phyloP scores from a whole-genome alignment of 2,888 invertebrate species.

The Rhagonycha lutea region DNA sequence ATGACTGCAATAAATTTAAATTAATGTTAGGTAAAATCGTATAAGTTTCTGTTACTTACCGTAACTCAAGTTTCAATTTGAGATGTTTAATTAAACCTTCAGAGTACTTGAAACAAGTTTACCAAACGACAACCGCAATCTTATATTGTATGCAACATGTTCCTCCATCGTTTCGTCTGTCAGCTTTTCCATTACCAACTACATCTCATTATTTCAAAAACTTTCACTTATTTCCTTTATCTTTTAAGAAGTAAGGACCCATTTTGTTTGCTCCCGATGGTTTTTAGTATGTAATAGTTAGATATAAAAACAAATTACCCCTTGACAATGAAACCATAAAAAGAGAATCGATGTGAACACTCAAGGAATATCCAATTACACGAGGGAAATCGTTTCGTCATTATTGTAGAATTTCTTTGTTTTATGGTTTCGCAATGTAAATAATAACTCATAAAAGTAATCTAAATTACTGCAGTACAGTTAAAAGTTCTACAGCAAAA shows the following conservation, averaged over 20 bases:
- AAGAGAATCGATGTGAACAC: conserved; percentile 13
- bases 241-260: background rate
- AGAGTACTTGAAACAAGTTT: background rate
- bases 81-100: background rate
- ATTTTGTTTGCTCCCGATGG: background rate
- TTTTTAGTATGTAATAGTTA: background rate
- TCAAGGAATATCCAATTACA: conserved; percentile 18
- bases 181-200: background rate
- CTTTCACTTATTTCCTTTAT: background rate
- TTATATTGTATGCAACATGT: background rate
- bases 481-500: background rate
- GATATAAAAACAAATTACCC: conserved; percentile 11
- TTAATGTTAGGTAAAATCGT: background rate
- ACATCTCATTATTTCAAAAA: background rate
- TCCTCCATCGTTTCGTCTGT: background rate
- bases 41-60: background rate
- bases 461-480: background rate
- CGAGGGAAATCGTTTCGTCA: conserved; percentile 19
- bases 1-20: background rate
- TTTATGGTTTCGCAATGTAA: conserved; percentile 11
- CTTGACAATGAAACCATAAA: conserved; percentile 10
- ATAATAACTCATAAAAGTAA: background rate
- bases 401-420: conserved; percentile 11
- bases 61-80: background rate
- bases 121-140: background rate